Evolutionary conservation across 2,797 vertebrate genomes (phyloP).

Genomic region (Pempheris klunzingeri): DNA sequence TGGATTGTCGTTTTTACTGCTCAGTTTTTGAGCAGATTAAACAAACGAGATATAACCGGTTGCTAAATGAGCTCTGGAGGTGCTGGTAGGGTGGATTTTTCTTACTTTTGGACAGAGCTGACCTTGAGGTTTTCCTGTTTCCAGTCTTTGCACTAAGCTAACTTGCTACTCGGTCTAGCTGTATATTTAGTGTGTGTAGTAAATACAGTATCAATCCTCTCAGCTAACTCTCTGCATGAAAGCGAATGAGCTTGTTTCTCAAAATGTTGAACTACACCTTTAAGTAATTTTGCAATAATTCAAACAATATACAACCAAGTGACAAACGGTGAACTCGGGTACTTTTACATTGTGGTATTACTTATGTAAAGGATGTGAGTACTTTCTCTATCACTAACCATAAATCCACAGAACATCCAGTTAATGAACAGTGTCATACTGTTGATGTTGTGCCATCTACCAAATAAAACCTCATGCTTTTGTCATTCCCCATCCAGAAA

Average conservation of each 20-base stretch:
- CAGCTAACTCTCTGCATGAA: background rate
- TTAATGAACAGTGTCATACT: slow-evolving; percentile 4
- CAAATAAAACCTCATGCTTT: background rate
- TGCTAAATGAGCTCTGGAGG: background rate
- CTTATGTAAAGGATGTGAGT: background rate
- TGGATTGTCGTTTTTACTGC: background rate
- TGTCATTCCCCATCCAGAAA: slow-evolving; percentile 1
- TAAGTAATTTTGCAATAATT: background rate
- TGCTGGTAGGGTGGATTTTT: background rate
- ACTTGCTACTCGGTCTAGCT: background rate
- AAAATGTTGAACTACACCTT: background rate
- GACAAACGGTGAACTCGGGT: background rate
- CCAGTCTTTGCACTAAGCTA: background rate
- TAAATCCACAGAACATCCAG: background rate
- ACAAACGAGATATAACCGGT: background rate
- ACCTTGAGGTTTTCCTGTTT: background rate
- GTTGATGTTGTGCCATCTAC: background rate
- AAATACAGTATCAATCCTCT: no score
- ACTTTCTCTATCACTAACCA: background rate
- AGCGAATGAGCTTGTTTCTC: background rate
- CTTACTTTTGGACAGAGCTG: background rate
- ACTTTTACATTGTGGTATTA: background rate
- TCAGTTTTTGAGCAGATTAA: background rate
- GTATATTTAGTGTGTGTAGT: background rate
- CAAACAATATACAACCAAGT: background rate